phyloP scores from a whole-genome alignment of 2,888 invertebrate genomes.

The Caenorhabditis sinica region DNA sequence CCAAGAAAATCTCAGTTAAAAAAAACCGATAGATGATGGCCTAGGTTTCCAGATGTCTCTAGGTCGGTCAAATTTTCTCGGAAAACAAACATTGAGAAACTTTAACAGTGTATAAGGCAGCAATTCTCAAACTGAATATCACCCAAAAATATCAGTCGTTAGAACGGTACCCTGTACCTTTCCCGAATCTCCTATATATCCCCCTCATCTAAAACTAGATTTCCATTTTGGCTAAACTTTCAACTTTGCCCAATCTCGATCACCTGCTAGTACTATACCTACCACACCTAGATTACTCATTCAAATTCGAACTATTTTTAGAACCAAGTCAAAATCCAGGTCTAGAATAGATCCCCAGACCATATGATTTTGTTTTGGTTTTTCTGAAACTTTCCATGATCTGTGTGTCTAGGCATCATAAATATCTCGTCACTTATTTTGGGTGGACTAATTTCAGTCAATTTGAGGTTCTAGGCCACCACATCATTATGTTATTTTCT shows the following conservation, averaged over 20 bases:
- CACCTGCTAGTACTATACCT: not conserved
- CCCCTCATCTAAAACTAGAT: not conserved
- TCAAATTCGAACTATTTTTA: not conserved
- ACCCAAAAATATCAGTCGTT: too few relatives aligned
- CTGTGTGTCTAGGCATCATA: too few relatives aligned
- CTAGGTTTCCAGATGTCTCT: too few relatives aligned
- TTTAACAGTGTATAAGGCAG: too few relatives aligned
- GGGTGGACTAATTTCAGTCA: too few relatives aligned
- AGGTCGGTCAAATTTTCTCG: too few relatives aligned
- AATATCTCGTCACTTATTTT: too few relatives aligned
- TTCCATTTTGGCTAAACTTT: conserved; percentile 15
- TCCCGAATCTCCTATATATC: conserved; percentile 13
- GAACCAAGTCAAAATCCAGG: not conserved
- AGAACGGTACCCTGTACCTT: not conserved
- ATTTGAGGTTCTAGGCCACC: too few relatives aligned
- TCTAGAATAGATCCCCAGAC: not conserved
- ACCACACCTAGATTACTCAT: conserved; percentile 2
- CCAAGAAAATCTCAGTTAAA: too few relatives aligned
- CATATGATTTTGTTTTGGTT: not conserved
- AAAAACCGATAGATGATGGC: too few relatives aligned
- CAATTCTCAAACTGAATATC: not conserved
- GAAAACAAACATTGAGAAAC: too few relatives aligned
- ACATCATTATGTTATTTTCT: not conserved
- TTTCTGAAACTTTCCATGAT: too few relatives aligned
- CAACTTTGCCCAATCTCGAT: conserved; percentile 11